A percentile compares a stretch with the other conserved stretches of the same genome.
phyloP scores from a whole-genome alignment of 2,113 vertebrate genomes.

The Macaca nemestrina region DNA sequence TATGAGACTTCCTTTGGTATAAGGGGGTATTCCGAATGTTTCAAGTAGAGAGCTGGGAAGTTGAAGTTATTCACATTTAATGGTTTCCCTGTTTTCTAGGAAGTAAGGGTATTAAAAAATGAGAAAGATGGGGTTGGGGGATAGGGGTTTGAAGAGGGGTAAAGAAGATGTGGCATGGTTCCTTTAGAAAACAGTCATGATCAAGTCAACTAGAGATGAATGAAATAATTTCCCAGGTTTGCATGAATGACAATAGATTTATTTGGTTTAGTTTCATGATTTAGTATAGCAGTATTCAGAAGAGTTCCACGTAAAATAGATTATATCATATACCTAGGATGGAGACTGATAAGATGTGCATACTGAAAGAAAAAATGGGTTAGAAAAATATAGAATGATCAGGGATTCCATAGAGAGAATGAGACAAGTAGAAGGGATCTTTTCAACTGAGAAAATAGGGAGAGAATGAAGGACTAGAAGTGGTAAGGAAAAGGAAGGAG shows the following conservation, averaged over 20 bases:
- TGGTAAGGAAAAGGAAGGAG: neutral
- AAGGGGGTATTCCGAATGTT: neutral
- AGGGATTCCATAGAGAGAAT: neutral
- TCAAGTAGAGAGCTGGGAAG: neutral
- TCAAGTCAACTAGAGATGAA: neutral
- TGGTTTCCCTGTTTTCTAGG: neutral
- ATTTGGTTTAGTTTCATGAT: constrained; percentile 16
- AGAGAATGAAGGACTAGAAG: neutral
- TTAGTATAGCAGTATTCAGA: neutral
- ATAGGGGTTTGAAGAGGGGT: neutral
- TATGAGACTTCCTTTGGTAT: neutral
- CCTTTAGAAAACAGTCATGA: neutral
- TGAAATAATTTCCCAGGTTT: neutral
- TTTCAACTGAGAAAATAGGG: neutral
- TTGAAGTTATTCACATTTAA: neutral
- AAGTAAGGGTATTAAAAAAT: neutral
- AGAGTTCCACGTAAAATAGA: constrained; percentile 13
- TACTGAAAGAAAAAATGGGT: neutral
- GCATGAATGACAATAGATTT: neutral
- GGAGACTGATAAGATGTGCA: neutral
- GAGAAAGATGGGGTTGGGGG: neutral
- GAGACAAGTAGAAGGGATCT: neutral
- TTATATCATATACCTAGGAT: neutral
- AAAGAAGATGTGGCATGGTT: neutral
- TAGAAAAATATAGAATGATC: neutral